Base-by-base conservation (phyloP, 2,797 vertebrate species). In the Neosalanx taihuensis region DNA sequence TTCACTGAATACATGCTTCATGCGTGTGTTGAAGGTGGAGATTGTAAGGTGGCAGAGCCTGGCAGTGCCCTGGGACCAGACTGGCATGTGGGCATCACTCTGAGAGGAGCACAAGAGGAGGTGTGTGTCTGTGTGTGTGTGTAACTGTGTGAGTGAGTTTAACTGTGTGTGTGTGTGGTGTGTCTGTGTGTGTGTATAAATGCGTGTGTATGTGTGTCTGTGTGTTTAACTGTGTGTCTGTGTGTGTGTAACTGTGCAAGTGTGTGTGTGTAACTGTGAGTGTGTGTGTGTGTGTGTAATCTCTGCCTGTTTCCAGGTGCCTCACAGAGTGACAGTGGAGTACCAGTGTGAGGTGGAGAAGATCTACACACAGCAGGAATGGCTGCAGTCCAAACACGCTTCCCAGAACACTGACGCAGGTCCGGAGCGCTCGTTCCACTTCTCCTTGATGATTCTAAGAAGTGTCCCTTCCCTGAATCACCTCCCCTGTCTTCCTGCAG, bases 1-100 rank as follows among this genome's bases (percentile, higher is more conserved):
- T 56, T 56, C 18, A 56, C 17, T 17, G 51, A 56, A 17, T 17
- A 56, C 51, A 49, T 35, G 56, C 46, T 18, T 41, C 1, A 26
- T 60, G 20, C 12, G 58, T 35, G 30, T 7, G 31, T 35, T 85
- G 83, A 73, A 78, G 76, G 3, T 71, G 30, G n/a, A 49, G 64
- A 46, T 46, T 6, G 5, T 33, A 70, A 77, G 71, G 76, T 58
- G 79, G 76, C 81, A 31, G 84, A 86, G 64, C 26, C 90, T 35
- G 97, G 98, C 74, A 98, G 96, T 68, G 96, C 98, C 6, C 90
- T 99, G 6, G 97, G 98, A 18, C 98, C 98, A 0, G 96, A 99
- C 20, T 99, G 97, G 98, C 97, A 99, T 0, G 93, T 94, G 76
- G 95, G 94, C 29, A 87, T 99, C 62, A 77, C 77, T 79, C 92